Evolutionary conservation across 2,888 invertebrate species (phyloP).

Genomic region (Hoplodrina blanda): DNA sequence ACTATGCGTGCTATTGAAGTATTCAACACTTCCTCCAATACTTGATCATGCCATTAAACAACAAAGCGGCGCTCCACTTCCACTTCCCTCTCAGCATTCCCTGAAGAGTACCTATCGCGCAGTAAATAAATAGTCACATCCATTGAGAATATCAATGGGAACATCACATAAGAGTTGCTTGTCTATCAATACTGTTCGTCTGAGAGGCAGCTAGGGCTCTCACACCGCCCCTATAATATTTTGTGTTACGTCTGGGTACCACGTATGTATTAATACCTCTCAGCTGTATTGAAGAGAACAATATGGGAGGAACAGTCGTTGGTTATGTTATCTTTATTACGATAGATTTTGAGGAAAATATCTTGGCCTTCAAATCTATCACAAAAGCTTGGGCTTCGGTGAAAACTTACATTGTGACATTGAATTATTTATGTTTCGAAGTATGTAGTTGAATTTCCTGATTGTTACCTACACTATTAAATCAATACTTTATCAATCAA

Average conservation of each 20-base stretch:
- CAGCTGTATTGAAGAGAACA: conserved; percentile 21
- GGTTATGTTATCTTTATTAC: conserved; percentile 23
- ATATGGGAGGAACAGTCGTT: conserved; percentile 4
- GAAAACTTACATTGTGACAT: neutral
- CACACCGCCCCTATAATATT: conserved; percentile 47
- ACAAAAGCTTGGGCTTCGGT: neutral
- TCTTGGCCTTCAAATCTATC: conserved; percentile 3
- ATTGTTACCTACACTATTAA: neutral
- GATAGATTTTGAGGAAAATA: neutral
- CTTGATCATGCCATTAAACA: conserved; percentile 43
- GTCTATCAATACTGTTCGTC: conserved; percentile 43
- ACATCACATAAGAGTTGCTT: conserved; percentile 38
- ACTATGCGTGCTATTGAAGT: conserved; percentile 4
- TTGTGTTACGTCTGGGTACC: conserved; percentile 25
- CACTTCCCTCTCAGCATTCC: conserved; percentile 48
- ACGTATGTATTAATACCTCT: conserved; percentile 23
- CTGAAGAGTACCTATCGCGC: conserved; percentile 31
- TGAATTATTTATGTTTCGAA: neutral
- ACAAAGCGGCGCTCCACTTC: conserved; percentile 37
- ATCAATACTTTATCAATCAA: neutral
- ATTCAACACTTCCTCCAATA: conserved; percentile 24
- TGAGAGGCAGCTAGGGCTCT: conserved; percentile 35
- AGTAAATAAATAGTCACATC: conserved; percentile 46
- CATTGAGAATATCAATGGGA: neutral
- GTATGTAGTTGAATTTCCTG: neutral